Conservation (phyloP, 2,113 vertebrate genomes). For the Girardinichthys multiradiatus region DNA sequence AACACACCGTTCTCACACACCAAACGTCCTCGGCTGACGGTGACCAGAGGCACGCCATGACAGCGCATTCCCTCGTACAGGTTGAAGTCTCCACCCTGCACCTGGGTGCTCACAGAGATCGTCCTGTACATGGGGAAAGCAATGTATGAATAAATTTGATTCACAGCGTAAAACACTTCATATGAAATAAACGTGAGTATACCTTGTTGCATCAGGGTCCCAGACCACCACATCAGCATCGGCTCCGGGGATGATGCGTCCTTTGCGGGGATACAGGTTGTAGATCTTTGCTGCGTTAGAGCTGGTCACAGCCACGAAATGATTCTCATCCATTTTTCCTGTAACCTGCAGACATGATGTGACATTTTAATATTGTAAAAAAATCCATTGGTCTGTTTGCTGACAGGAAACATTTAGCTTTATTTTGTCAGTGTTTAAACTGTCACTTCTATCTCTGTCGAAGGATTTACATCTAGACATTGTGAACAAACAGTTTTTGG, state of each 20-base stretch:
- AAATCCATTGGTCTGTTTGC: neutral
- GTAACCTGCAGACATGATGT: slow-evolving; percentile 82
- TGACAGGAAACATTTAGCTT: too few relatives aligned
- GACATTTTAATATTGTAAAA: neutral
- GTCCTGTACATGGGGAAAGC: slow-evolving; percentile 78
- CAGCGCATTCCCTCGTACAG: slow-evolving; percentile 94
- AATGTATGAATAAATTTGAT: neutral
- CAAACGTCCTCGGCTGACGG: slow-evolving; percentile 92
- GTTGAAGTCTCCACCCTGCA: slow-evolving; percentile 94
- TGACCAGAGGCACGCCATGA: slow-evolving; percentile 93
- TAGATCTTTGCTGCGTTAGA: slow-evolving; percentile 97
- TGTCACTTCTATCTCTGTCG: too few relatives aligned
- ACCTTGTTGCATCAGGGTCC: slow-evolving; percentile 87
- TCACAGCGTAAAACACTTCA: rapidly evolving
- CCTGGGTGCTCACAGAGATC: slow-evolving; percentile 92
- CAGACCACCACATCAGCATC: slow-evolving; percentile 95
- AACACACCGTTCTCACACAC: slow-evolving; percentile 95
- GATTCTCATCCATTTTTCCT: slow-evolving; percentile 98
- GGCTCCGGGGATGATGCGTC: slow-evolving; percentile 92
- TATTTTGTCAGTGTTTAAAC: neutral
- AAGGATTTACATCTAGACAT: too few relatives aligned
- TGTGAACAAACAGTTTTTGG: neutral
- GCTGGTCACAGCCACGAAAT: slow-evolving; percentile 95
- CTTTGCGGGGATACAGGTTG: slow-evolving; percentile 97
- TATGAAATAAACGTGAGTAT: neutral